Conservation (phyloP, 2,797 vertebrate genomes). For the Taenioides sp. region DNA sequence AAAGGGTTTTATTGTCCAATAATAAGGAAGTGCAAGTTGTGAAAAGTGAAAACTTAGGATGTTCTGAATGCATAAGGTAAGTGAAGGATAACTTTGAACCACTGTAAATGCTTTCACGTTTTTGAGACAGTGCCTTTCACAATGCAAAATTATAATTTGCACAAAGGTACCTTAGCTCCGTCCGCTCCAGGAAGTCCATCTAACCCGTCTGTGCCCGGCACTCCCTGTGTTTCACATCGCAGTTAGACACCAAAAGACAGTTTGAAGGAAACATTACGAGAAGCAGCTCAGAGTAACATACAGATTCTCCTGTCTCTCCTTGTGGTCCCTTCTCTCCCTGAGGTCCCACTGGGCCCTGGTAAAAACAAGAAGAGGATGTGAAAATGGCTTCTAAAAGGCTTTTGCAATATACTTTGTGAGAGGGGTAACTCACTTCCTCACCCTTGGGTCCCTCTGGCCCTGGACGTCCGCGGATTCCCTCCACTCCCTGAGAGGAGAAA, state of each 20-base stretch:
- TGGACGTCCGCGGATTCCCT: constrained; percentile 77
- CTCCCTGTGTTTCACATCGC: constrained; percentile 62
- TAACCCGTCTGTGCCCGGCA: constrained; percentile 65
- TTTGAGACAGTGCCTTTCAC: too few relatives aligned
- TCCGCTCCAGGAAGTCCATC: constrained; percentile 70
- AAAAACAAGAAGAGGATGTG: background rate
- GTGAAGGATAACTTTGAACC: too few relatives aligned
- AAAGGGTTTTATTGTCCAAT: too few relatives aligned
- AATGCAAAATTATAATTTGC: background rate
- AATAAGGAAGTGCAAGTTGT: too few relatives aligned
- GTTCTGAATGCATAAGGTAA: too few relatives aligned
- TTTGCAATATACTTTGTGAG: background rate
- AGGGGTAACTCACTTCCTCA: constrained; percentile 69
- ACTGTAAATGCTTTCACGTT: too few relatives aligned
- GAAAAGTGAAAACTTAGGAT: too few relatives aligned
- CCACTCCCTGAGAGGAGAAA: constrained; percentile 69
- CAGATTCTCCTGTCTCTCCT: constrained; percentile 75
- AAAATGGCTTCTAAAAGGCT: background rate
- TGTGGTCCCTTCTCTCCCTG: constrained; percentile 65
- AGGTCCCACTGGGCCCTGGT: constrained; percentile 73
- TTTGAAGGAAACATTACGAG: background rate
- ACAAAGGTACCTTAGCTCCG: constrained; percentile 73
- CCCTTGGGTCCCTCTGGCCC: constrained; percentile 76
- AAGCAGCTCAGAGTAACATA: constrained; percentile 50
- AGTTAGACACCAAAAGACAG: constrained; percentile 17